Base-by-base conservation (phyloP, 1,140 invertebrate genomes). In the Lepeophtheirus salmonis region DNA sequence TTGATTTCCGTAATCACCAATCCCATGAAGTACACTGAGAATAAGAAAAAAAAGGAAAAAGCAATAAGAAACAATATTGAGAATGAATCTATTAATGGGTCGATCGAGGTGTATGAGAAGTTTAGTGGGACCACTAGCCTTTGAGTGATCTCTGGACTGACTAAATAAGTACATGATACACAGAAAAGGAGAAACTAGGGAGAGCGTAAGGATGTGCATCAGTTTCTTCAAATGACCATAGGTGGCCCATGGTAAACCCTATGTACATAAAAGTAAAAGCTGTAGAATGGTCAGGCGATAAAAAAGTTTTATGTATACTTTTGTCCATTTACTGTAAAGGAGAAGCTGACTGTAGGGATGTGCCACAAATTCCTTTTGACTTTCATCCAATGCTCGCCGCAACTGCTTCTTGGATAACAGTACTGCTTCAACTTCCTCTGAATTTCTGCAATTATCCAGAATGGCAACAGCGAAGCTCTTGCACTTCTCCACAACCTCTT, bases 311-410 rank as follows among this genome's bases (percentile, higher is more conserved):
- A 41, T 41, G 30, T 41, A 41, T 41, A n/a, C 52, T 21, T 23
- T 25, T 25, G 25, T 26, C 55, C 55, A 57, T 41, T 41, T 25
- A 16, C 2, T 26, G 16, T 57, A 25, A 24, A 57, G 26, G 2
- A 57, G 16, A n/a, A 57, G 23, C 25, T 57, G 55, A 23, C 55
- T 23, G n/a, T 57, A 57, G 16, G 55, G 26, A 41, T 57, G 55
- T 3, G 55, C 23, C 4, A 57, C 55, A 30, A 57, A 57, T 30
- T 57, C 55, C 26, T 57, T 57, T 30, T 57, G 55, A 2, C 26
- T 23, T 41, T 57, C 55, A 41, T 57, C 16, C 3, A 57, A n/a
- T 14, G 55, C 55, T 21, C 55, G 22, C 6, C 17, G 25, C 24
- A 57, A n/a, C 13, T 18, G 6, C 16, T 52, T 52, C 13, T 57